Evolutionary conservation across 2,888 invertebrate species (phyloP).

Genomic region (Watsonalla binaria): DNA sequence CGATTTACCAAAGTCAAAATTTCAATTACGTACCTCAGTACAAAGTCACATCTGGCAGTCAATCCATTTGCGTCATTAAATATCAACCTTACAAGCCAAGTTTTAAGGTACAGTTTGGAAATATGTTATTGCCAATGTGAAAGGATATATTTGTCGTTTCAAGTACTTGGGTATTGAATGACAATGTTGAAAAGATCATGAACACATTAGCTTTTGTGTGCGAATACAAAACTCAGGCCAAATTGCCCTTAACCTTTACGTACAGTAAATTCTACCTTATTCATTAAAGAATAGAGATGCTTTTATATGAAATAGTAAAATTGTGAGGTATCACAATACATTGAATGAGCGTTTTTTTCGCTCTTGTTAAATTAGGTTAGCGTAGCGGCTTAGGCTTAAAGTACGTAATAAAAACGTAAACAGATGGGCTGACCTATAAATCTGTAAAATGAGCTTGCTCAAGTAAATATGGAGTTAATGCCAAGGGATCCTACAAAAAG

Average conservation of each 20-base stretch:
- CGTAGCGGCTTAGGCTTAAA: constrained; percentile 51
- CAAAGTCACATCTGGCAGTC: constrained; percentile 11
- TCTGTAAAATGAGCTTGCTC: too few species aligned
- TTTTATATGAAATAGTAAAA: background rate
- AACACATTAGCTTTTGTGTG: constrained; percentile 71
- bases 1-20: constrained; percentile 72
- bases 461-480: too few species aligned
- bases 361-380: constrained; percentile 64
- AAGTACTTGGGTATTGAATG: constrained; percentile 70
- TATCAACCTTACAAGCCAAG: constrained; percentile 11
- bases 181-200: constrained; percentile 73
- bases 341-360: constrained; percentile 33
- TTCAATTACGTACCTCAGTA: constrained; percentile 57
- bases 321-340: constrained; percentile 18
- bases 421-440: background rate
- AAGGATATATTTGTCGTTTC: constrained; percentile 16
- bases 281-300: constrained; percentile 4
- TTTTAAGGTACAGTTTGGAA: constrained; percentile 4
- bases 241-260: background rate
- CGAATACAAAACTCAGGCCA: constrained; percentile 47
- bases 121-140: background rate
- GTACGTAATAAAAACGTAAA: constrained; percentile 46
- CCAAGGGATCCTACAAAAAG: too few species aligned
- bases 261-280: constrained; percentile 22
- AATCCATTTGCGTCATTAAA: constrained; percentile 7